Conservation (phyloP, 1,140 invertebrate genomes). For the Leguminivora glycinivorella region DNA sequence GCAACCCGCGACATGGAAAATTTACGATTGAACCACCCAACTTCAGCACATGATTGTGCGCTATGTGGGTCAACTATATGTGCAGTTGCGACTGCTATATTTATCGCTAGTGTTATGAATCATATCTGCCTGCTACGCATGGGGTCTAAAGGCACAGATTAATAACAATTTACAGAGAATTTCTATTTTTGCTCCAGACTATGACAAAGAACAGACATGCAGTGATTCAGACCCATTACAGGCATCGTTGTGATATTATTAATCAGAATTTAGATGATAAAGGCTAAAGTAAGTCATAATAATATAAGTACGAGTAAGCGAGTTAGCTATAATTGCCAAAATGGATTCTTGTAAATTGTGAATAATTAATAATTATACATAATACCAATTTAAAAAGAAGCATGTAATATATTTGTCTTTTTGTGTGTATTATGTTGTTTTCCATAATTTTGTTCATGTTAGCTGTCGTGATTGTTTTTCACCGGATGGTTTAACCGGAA, state of each 20-base stretch:
- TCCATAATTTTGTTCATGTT: too few species aligned
- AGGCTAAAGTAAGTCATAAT: too few species aligned
- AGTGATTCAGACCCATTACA: slow-evolving; percentile 7
- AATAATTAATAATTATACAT: too few species aligned
- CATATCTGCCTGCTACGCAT: slow-evolving; percentile 25
- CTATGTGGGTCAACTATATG: slow-evolving; percentile 17
- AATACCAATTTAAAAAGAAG: too few species aligned
- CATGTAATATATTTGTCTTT: too few species aligned
- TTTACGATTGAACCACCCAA: neutral
- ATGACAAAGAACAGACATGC: slow-evolving; percentile 10
- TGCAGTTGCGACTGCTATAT: slow-evolving; percentile 8
- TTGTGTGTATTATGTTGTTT: too few species aligned
- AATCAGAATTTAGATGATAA: neutral
- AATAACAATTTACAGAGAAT: slow-evolving; percentile 12
- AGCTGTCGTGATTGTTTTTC: too few species aligned
- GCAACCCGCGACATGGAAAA: neutral
- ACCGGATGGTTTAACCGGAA: too few species aligned
- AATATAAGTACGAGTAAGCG: too few species aligned
- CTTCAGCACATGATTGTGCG: neutral
- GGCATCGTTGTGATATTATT: neutral
- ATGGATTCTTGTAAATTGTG: too few species aligned
- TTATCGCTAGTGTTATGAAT: slow-evolving; percentile 11
- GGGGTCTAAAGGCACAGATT: slow-evolving; percentile 27
- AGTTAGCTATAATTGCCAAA: too few species aligned
- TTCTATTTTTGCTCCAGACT: slow-evolving; percentile 26